A percentile compares a stretch with the other conserved stretches of the same genome.
These are phyloP conservation scores for Tokudaia muenninki DNA, from an alignment of 2,797 vertebrate species.

Conservation along the genomic window DNA sequence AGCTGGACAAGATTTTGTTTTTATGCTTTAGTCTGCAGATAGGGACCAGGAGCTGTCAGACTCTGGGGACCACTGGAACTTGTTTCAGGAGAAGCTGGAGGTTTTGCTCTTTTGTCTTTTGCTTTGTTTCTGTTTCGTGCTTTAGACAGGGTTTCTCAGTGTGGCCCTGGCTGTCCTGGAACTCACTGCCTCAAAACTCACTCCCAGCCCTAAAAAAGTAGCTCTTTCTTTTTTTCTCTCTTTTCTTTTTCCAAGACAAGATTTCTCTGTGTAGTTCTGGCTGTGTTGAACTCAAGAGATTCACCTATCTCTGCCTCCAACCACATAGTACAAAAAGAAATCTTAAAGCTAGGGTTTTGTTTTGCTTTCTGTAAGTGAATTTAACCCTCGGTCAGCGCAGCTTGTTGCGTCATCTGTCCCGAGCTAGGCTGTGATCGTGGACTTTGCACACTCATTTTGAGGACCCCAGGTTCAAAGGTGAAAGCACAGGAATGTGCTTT, in stretches of 20 bases:
- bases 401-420: conserved; percentile 87
- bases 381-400: conserved; percentile 89
- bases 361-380: conserved; percentile 86
- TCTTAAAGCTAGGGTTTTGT: conserved; percentile 87
- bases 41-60: conserved; percentile 96
- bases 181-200: not conserved
- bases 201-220: not conserved
- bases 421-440: conserved; percentile 86
- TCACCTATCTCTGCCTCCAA: not conserved
- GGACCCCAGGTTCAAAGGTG: conserved; percentile 86
- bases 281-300: not conserved
- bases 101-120: not conserved
- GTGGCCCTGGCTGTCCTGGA: not conserved
- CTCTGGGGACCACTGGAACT: conserved; percentile 99
- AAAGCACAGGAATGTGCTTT: conserved; percentile 76
- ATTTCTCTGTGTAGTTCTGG: too few species aligned
- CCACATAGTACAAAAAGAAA: conserved; percentile 86
- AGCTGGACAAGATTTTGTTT: conserved; percentile 98
- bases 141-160: not conserved
- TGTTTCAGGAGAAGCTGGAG: conserved; percentile 97
- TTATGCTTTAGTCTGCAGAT: conserved; percentile 96
- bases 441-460: conserved; percentile 85
- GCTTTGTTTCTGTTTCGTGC: not conserved
- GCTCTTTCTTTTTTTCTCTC: conserved; percentile 39
- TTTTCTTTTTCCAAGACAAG: not conserved